Evolutionary conservation across 1,140 invertebrate species (phyloP).

Genomic region (Micrasema minimum): DNA sequence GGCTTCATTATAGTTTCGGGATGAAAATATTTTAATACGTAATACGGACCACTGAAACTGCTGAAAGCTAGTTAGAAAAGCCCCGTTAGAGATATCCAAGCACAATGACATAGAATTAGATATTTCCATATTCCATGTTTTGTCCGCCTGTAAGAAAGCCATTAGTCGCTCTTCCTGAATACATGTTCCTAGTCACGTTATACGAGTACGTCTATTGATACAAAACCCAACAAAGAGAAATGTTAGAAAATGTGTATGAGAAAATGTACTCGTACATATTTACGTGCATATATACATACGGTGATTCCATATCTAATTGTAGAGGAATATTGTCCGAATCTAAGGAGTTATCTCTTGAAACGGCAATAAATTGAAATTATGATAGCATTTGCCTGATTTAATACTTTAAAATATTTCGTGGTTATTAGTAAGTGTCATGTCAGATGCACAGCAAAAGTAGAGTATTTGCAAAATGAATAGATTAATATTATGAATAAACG

Average conservation of each 20-base stretch:
- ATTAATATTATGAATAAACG: neutral
- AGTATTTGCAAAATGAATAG: neutral
- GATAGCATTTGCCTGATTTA: neutral
- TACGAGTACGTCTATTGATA: conserved; percentile 12
- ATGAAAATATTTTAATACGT: no score
- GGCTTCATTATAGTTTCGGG: no score
- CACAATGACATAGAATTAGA: no score
- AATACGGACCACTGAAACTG: no score
- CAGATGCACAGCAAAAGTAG: neutral
- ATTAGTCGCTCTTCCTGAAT: conserved; percentile 31
- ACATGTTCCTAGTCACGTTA: conserved; percentile 26
- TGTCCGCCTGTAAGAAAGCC: conserved; percentile 37
- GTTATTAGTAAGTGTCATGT: no score
- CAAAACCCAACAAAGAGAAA: neutral
- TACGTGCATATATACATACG: neutral
- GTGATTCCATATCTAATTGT: conserved; percentile 5
- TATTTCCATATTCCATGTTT: no score
- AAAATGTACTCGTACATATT: no score
- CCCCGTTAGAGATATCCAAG: no score
- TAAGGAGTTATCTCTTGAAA: neutral
- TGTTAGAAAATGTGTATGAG: neutral
- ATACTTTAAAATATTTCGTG: conserved; percentile 8
- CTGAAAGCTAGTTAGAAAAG: no score
- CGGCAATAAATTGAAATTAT: neutral
- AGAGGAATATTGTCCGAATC: neutral